These are phyloP conservation scores for Scaptomyza montana DNA, from an alignment of 1,140 invertebrate species.

Conservation along the genomic window DNA sequence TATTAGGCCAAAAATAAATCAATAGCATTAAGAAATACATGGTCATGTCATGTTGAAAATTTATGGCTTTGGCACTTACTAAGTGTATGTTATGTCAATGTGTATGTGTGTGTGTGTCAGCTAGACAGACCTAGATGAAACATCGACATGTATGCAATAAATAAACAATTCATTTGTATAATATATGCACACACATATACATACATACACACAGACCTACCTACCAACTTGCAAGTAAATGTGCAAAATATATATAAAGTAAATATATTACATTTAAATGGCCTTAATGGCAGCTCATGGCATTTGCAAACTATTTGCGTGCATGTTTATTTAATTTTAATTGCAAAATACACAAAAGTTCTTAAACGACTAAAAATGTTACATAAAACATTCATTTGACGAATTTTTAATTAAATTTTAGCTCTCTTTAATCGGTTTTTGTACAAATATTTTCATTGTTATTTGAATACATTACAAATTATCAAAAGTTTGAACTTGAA, in stretches of 20 bases:
- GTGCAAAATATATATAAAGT: conserved; percentile 1
- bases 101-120: conserved; percentile 4
- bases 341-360: not conserved
- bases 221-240: conserved; percentile 11
- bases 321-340: not conserved
- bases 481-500: no score
- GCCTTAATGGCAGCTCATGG: not conserved
- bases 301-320: not conserved
- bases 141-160: conserved; percentile 49
- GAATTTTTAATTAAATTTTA: no score
- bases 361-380: no score
- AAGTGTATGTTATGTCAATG: not conserved
- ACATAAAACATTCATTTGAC: no score
- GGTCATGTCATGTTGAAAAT: conserved; percentile 56
- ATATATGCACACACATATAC: no score
- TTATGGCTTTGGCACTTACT: conserved; percentile 54
- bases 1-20: conserved; percentile 59
- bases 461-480: no score
- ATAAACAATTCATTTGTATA: conserved; percentile 59
- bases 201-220: not conserved
- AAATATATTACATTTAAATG: no score
- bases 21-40: conserved; percentile 38
- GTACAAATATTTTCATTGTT: no score
- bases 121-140: not conserved
- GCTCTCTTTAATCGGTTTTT: no score